Conservation (phyloP, 92 coral and sea anemone species). For the Epizoanthus illoricatus region DNA sequence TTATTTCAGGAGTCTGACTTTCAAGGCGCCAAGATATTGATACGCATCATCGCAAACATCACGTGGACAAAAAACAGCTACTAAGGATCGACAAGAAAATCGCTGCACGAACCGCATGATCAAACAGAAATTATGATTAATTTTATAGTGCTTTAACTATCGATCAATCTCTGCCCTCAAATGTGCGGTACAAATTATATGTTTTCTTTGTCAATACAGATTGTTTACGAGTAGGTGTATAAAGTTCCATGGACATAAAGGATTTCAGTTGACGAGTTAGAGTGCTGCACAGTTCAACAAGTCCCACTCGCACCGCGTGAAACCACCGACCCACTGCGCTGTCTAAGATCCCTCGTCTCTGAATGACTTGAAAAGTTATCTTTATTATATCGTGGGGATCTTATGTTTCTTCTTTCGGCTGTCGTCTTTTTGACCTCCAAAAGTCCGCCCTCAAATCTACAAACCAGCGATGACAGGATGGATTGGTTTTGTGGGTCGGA, state of each 20-base stretch:
- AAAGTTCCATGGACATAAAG: neutral
- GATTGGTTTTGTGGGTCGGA: slow-evolving; percentile 1
- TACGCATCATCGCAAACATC: neutral
- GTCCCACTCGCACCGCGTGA: neutral
- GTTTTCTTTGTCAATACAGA: slow-evolving; percentile 35
- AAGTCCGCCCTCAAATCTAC: slow-evolving; percentile 35
- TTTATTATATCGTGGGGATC: neutral
- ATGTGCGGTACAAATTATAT: slow-evolving; percentile 18
- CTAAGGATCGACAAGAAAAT: neutral
- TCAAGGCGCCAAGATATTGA: neutral
- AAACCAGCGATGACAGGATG: slow-evolving; percentile 21
- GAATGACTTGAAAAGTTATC: slow-evolving; percentile 8
- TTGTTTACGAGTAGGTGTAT: neutral
- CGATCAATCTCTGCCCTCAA: slow-evolving; percentile 1
- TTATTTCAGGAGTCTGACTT: neutral
- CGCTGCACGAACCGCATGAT: slow-evolving; percentile 8
- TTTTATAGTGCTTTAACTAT: neutral
- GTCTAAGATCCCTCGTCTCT: neutral
- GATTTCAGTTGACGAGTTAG: neutral
- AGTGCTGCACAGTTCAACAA: neutral
- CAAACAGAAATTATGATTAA: slow-evolving; percentile 32
- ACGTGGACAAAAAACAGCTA: slow-evolving; percentile 23
- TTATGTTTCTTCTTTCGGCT: slow-evolving; percentile 26
- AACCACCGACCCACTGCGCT: neutral
- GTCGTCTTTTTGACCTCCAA: slow-evolving; percentile 36